Base-by-base conservation (phyloP, 2,113 vertebrate genomes). In the Indri indri region DNA sequence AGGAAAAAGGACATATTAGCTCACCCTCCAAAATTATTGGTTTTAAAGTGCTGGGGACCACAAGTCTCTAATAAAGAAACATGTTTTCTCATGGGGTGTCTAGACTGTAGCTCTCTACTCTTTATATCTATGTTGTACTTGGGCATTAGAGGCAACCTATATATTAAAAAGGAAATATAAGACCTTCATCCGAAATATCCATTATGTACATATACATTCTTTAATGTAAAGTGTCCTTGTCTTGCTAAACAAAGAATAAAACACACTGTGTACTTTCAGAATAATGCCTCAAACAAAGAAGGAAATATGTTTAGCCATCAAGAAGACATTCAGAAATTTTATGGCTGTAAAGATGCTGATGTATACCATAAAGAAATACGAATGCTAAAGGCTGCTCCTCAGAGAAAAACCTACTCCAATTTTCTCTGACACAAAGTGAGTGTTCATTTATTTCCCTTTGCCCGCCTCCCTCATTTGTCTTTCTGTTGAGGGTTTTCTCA, bases 171-270 rank as follows among this genome's bases (percentile, higher is more conserved):
- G 16, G 81, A 84, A 96, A 92, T 68, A 92, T 73, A 96, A 85
- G 94, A 66, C 66, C 65, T 89, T 87, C 40, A 87, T 73, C 40
- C 61, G 57, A 95, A 94, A 94, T 63, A 88, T 27, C 54, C 18
- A 82, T 95, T 74, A 59, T 30, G 30, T 37, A 90, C n/a, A 83
- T 82, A 87, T 8, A 84, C 25, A 86, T 96, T 84, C 34, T 87
- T 91, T 96, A 92, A 66, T 14, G 54, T 85, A 88, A 17, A 50
- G 16, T 40, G 47, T 86, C 87, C 61, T 96, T 97, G 25, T 76
- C 86, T 74, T 13, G 4, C 88, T 97, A 96, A 96, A 80, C 12
- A 32, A 98, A 81, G 27, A 97, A 79, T 65, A 91, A 94, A 82
- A 83, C 30, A 79, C 2, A 66, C 11, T 13, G 22, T 10, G 40